Conservation (phyloP, 2,797 vertebrate species). For the Cetoscarus ocellatus region DNA sequence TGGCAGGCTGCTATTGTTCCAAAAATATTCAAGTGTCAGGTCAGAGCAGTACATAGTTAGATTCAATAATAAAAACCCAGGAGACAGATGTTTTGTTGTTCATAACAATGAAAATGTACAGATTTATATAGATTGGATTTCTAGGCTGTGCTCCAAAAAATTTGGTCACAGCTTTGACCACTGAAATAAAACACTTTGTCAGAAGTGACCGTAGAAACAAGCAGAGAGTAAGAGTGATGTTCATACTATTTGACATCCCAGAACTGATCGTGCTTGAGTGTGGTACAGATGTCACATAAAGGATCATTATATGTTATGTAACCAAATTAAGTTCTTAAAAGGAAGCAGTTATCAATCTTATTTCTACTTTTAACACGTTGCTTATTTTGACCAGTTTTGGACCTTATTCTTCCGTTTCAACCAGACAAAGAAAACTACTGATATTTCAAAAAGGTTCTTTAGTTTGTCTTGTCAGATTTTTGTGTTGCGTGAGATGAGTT, state of each 20-base stretch:
- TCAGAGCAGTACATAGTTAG: conserved; percentile 21
- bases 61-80: conserved; percentile 60
- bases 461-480: no score
- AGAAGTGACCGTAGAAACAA: conserved; percentile 42
- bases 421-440: no score
- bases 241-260: conserved; percentile 38
- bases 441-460: no score
- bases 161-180: conserved; percentile 21
- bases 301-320: neutral
- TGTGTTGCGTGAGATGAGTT: no score
- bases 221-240: conserved; percentile 32
- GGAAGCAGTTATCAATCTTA: neutral
- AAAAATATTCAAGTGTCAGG: conserved; percentile 45
- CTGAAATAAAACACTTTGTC: conserved; percentile 51
- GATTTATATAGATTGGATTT: conserved; percentile 35
- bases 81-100: conserved; percentile 55
- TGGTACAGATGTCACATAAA: neutral
- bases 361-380: no score
- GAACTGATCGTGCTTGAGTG: conserved; percentile 32
- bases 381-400: no score
- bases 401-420: no score
- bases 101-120: conserved; percentile 50
- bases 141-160: conserved; percentile 30
- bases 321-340: neutral
- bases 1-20: conserved; percentile 17